These are phyloP conservation scores for Scopus umbretta DNA, from an alignment of 2,113 vertebrate species.

Conservation along the genomic window DNA sequence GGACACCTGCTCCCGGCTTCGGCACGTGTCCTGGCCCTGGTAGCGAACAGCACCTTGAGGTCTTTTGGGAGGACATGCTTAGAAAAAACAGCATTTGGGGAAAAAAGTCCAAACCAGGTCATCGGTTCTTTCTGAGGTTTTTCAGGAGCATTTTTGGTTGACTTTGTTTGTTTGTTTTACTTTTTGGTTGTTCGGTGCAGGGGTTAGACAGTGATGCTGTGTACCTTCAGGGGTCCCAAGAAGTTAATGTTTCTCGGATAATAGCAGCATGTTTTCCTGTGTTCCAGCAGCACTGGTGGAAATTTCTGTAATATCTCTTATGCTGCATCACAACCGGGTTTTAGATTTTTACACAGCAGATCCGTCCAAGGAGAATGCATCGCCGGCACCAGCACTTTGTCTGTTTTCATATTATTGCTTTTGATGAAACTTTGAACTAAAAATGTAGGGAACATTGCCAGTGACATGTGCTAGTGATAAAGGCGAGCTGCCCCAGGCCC, in stretches of 20 bases:
- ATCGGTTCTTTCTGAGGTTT: not conserved
- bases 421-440: not conserved
- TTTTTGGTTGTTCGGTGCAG: not conserved
- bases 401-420: not conserved
- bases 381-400: not conserved
- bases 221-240: not conserved
- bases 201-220: not conserved
- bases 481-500: not conserved
- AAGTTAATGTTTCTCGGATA: not conserved
- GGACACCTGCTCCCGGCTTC: not conserved
- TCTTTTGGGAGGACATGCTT: not conserved
- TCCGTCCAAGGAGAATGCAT: not conserved
- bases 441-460: not conserved
- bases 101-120: not conserved
- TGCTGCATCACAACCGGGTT: not conserved
- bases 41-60: not conserved
- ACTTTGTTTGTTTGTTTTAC: not conserved
- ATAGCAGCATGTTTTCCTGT: not conserved
- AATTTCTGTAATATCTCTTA: not conserved
- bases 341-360: not conserved
- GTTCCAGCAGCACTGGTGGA: not conserved
- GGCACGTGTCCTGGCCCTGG: fast-evolving
- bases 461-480: not conserved
- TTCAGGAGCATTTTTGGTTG: not conserved
- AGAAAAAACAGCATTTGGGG: not conserved